Evolutionary conservation across 2,797 vertebrate species (phyloP), one percentile per base, ranked within the genome.

Genomic region (Acanthiza pusilla): DNA sequence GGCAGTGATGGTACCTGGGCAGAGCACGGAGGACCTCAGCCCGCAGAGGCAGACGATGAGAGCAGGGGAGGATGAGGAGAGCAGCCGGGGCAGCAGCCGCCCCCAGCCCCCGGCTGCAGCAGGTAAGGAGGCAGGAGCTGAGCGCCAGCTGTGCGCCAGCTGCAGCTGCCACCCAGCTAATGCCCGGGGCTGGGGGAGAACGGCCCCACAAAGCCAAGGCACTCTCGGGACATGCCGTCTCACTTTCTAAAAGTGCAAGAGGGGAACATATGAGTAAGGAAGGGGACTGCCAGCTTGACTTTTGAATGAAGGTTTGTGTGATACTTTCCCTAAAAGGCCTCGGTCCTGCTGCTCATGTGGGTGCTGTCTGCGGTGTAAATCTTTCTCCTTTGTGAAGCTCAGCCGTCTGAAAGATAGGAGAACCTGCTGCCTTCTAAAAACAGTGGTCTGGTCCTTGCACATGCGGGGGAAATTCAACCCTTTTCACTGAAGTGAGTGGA

Each of bases 71-170:
- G 73, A 79, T 8, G 93, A 96, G 27, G 88, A 96, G 84, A 82
- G 88, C 92, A 26, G 65, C 85, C 53, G 61, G 67, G 91, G 57
- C 94, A 32, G 80, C 92, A 11, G 81, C 55, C 57, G 13, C 65
- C 53, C 21, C 91, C 66, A 91, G 88, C 82, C 91, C 63, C 88
- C 96, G 22, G 93, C 83, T 38, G 91, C 87, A 14, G 77, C 97
- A 98, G 98, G 98, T 98, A 98, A 96, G 85, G 93, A 4, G 62
- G 45, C 36, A 5, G 72, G 58, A 36, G 45, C n/a, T n/a, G n/a
- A n/a, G n/a, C n/a, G n/a, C n/a, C n/a, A n/a, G n/a, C n/a, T n/a
- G n/a, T n/a, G n/a, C n/a, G n/a, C n/a, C n/a, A n/a, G n/a, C 66
- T 29, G 82, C 79, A 32, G 79, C 25, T 55, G 65, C 38, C 47